Base-by-base conservation (phyloP, 2,113 vertebrate genomes). In the Ceyx cyanopectus region DNA sequence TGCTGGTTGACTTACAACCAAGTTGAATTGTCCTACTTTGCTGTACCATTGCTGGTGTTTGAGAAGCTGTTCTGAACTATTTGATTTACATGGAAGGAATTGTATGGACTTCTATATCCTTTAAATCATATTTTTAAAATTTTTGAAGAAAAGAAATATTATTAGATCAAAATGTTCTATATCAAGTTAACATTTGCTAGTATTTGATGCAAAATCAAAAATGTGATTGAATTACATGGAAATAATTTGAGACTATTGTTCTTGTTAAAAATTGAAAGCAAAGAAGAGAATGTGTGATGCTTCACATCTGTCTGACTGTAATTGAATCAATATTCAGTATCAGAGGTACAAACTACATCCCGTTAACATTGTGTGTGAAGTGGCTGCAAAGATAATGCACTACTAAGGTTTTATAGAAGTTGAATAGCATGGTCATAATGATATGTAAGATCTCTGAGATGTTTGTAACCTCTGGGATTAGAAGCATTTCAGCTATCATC, bases 161-260 rank as follows among this genome's bases (percentile, higher is more conserved):
- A 88, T 93, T 94, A 94, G 66, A 91, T 77, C 24, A 92, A 87
- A 92, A 91, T 77, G 50, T 81, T 94, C 88, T 81, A 8, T 80
- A 77, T 69, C 60, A 79, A 83, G 34, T 72, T 40, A 80, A 73
- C 41, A 78, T 94, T 94, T 94, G 14, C 34, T 88, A 81, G 72
- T 21, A 22, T 85, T 92, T 86, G 37, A 53, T 92, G 67, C 86
- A 89, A 82, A 93, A 93, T 94, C 81, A 77, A 66, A 89, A 54
- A 73, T 70, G 54, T 91, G 96, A 95, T 89, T 96, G 92, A 95
- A 37, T 67, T 62, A 29, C 18, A 27, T 37, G 45, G 48, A 58
- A 85, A 75, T 70, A 20, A 48, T 46, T 79, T 0, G 0, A 82
- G 45, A 17, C 46, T 87, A 10, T 32, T 80, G 34, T 50, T 85